These are phyloP conservation scores for Antitype chi DNA, from an alignment of 2,888 invertebrate species.

Conservation along the genomic window DNA sequence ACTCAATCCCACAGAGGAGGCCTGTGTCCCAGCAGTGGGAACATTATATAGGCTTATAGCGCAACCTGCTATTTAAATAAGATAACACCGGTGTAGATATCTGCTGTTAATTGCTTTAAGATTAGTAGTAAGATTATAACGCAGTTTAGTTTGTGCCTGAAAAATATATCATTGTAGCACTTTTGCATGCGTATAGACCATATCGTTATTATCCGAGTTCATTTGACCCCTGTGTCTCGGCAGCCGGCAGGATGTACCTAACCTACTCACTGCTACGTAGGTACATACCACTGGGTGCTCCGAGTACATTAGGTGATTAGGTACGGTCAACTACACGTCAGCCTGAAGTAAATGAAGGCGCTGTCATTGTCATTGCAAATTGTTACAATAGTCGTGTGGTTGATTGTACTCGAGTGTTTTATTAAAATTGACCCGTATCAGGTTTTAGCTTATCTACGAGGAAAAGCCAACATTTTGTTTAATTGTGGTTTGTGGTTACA, in stretches of 20 bases:
- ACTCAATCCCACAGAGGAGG: too few relatives aligned
- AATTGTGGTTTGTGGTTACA: not conserved
- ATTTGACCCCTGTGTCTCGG: conserved; percentile 79
- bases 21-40: too few relatives aligned
- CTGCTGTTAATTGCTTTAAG: too few relatives aligned
- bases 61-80: not conserved
- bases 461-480: conserved; percentile 24
- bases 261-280: conserved; percentile 49
- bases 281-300: conserved; percentile 46
- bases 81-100: too few relatives aligned
- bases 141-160: not conserved
- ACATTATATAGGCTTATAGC: too few relatives aligned
- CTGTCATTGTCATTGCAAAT: not conserved
- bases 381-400: not conserved
- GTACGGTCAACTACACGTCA: conserved; percentile 19
- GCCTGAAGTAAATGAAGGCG: not conserved
- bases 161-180: conserved; percentile 37
- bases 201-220: conserved; percentile 73
- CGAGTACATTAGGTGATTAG: conserved; percentile 17
- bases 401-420: not conserved
- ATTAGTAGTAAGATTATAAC: not conserved
- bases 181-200: conserved; percentile 62
- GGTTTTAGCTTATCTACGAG: conserved; percentile 36
- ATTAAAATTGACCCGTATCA: conserved; percentile 16
- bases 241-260: conserved; percentile 70